phyloP scores from a whole-genome alignment of 2,888 invertebrate genomes.

The Apamea monoglypha region DNA sequence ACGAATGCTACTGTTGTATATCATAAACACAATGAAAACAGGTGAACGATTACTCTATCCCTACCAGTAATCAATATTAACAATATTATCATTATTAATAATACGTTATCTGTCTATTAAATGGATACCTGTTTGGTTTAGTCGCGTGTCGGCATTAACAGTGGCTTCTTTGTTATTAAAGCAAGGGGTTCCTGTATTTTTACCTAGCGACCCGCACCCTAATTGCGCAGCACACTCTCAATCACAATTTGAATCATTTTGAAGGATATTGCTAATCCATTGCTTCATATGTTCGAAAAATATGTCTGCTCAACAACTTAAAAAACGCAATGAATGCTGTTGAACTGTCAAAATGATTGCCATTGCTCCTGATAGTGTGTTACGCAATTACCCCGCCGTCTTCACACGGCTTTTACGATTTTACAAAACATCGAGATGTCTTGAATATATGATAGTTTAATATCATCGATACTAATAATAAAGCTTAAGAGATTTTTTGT shows the following conservation, averaged over 20 bases:
- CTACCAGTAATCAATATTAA: slow-evolving; percentile 10
- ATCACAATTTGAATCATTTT: too few relatives aligned
- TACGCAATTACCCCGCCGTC: too few relatives aligned
- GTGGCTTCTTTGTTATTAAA: slow-evolving; percentile 19
- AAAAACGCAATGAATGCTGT: too few relatives aligned
- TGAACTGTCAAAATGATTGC: too few relatives aligned
- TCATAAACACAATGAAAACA: neutral
- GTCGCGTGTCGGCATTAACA: slow-evolving; percentile 31
- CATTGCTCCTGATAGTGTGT: too few relatives aligned
- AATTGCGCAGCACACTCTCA: too few relatives aligned
- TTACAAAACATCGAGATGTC: neutral
- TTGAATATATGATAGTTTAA: neutral
- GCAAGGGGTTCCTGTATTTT: neutral
- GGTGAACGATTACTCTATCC: neutral
- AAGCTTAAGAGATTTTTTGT: too few relatives aligned
- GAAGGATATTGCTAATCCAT: too few relatives aligned
- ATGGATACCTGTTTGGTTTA: slow-evolving; percentile 16
- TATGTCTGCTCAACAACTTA: too few relatives aligned
- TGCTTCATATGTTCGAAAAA: too few relatives aligned
- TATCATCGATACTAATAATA: too few relatives aligned
- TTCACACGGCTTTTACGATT: neutral
- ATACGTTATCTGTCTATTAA: slow-evolving; percentile 28
- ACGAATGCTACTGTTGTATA: neutral
- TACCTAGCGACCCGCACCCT: neutral
- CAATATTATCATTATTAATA: slow-evolving; percentile 38